These are phyloP conservation scores for Triplophysa yarkandensis DNA, from an alignment of 2,797 vertebrate genomes.

Conservation along the genomic window DNA sequence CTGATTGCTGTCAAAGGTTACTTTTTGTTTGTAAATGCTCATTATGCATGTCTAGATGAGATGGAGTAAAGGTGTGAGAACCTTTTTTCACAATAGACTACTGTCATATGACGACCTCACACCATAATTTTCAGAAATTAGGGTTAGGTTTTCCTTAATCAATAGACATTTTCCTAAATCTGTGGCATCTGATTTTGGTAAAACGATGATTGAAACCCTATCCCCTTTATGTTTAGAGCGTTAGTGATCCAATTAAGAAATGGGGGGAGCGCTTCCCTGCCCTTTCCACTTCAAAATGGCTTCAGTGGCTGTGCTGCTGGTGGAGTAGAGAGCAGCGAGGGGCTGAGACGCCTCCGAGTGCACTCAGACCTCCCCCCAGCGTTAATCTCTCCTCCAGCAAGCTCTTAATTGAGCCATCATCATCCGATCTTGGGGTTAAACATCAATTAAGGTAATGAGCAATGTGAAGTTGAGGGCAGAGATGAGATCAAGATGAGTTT, in stretches of 20 bases:
- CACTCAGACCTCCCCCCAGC: slow-evolving; percentile 54
- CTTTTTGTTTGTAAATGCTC: background rate
- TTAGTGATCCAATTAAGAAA: slow-evolving; percentile 29
- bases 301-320: slow-evolving; percentile 53
- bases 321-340: slow-evolving; percentile 60
- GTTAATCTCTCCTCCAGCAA: slow-evolving; percentile 68
- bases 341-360: slow-evolving; percentile 45
- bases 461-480: slow-evolving; percentile 46
- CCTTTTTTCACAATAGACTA: background rate
- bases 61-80: background rate
- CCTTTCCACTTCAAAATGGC: slow-evolving; percentile 69
- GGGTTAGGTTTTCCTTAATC: background rate
- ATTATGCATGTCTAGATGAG: background rate
- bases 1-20: background rate
- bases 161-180: slow-evolving; percentile 16
- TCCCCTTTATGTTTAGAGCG: slow-evolving; percentile 27
- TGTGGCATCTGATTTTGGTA: slow-evolving; percentile 15
- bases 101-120: background rate
- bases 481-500: slow-evolving; percentile 5
- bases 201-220: slow-evolving; percentile 11
- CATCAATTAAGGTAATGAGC: slow-evolving; percentile 75
- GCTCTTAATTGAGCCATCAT: slow-evolving; percentile 73
- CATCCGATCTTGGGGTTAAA: slow-evolving; percentile 72
- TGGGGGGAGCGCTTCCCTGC: slow-evolving; percentile 47
- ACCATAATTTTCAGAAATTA: background rate